Conservation (phyloP, 2,113 vertebrate species). For the Eptesicus fuscus region DNA sequence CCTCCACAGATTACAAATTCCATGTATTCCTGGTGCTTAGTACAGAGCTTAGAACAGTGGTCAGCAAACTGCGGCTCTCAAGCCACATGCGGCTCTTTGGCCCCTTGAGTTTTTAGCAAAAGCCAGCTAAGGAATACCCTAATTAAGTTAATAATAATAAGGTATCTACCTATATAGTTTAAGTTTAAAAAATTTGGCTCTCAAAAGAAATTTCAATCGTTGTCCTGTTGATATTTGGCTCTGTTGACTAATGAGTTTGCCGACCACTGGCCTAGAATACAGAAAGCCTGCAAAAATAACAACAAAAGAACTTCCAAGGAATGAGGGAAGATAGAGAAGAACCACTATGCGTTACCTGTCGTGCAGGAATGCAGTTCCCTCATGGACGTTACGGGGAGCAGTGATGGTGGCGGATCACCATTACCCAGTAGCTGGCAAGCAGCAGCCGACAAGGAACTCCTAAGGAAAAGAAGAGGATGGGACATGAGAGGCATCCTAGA, state of each 20-base stretch:
- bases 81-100: too few relatives aligned
- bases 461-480: background rate
- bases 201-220: too few relatives aligned
- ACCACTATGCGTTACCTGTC: background rate
- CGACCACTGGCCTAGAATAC: background rate
- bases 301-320: background rate
- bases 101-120: too few relatives aligned
- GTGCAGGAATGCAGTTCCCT: background rate
- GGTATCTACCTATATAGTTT: too few relatives aligned
- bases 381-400: background rate
- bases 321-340: background rate
- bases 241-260: too few relatives aligned
- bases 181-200: too few relatives aligned
- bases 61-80: too few relatives aligned
- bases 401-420: fast-evolving
- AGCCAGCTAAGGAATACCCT: too few relatives aligned
- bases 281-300: background rate
- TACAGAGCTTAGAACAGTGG: background rate
- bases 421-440: background rate
- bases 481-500: background rate
- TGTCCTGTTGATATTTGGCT: too few relatives aligned
- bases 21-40: background rate
- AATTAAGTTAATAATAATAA: too few relatives aligned
- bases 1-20: background rate
- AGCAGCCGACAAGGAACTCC: background rate